phyloP scores from a whole-genome alignment of 2,113 vertebrate species.

The Eptesicus fuscus region DNA sequence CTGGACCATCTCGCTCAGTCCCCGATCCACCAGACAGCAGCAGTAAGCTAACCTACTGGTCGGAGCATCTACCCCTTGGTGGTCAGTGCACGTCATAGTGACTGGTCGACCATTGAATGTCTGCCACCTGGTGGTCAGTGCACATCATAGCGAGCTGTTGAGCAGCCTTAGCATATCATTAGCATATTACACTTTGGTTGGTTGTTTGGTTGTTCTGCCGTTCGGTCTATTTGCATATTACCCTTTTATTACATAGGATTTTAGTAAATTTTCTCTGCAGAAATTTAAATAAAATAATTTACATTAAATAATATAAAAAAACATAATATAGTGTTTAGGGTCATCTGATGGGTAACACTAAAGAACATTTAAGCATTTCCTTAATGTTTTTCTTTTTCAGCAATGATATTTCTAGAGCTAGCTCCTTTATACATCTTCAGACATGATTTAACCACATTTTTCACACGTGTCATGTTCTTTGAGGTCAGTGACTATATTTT shows the following conservation, averaged over 20 bases:
- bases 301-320: not conserved
- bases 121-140: too few species aligned
- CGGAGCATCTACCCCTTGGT: too few species aligned
- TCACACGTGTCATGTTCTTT: not conserved
- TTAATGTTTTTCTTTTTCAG: not conserved
- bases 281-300: constrained; percentile 23
- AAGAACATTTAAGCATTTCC: not conserved
- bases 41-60: too few species aligned
- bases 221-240: too few species aligned
- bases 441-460: not conserved
- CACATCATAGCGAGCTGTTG: too few species aligned
- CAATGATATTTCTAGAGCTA: constrained; percentile 8
- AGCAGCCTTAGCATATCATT: too few species aligned
- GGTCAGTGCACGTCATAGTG: too few species aligned
- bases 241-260: not conserved
- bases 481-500: not conserved
- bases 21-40: too few species aligned
- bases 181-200: too few species aligned
- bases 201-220: too few species aligned
- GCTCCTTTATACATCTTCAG: not conserved
- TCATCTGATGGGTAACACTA: not conserved
- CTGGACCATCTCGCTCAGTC: too few species aligned
- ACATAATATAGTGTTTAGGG: not conserved
- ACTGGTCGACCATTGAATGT: too few species aligned
- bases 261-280: not conserved